Percentiles rank a stretch among this genome's conserved stretches.
These are phyloP conservation scores for Andrena bucephala DNA, from an alignment of 2,888 invertebrate genomes.

Conservation along the genomic window DNA sequence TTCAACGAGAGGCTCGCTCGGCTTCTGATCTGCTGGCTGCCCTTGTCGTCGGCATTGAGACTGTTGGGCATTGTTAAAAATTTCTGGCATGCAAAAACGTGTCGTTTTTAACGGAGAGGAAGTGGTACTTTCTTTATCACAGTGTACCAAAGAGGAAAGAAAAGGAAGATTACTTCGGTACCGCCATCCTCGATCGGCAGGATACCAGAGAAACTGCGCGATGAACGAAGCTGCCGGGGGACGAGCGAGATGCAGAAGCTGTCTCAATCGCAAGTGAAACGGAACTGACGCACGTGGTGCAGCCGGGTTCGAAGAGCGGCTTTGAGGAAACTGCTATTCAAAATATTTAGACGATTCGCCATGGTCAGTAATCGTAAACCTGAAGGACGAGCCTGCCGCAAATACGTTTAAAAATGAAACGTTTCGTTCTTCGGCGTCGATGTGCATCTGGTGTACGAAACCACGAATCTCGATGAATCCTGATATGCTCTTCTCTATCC, in stretches of 20 bases:
- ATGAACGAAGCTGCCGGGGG: neutral
- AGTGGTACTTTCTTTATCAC: neutral
- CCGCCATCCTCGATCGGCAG: neutral
- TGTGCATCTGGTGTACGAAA: no score
- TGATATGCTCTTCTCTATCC: neutral
- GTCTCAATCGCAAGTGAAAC: constrained; percentile 57
- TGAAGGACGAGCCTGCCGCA: constrained; percentile 12
- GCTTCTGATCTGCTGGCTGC: constrained; percentile 52
- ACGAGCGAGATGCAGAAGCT: constrained; percentile 50
- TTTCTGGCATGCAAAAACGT: neutral
- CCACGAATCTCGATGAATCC: neutral
- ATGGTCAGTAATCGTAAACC: constrained; percentile 31
- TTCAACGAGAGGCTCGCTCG: constrained; percentile 74
- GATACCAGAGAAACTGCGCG: neutral
- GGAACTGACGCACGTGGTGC: constrained; percentile 69
- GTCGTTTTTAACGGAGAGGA: neutral
- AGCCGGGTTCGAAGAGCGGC: constrained; percentile 56
- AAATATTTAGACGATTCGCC: constrained; percentile 78
- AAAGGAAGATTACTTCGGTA: neutral
- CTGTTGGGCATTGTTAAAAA: constrained; percentile 59
- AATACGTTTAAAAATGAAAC: neutral
- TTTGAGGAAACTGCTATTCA: constrained; percentile 70
- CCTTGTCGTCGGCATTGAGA: constrained; percentile 50
- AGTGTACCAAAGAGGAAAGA: neutral
- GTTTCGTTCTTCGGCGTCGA: neutral